Conservation (phyloP, 2,888 invertebrate species). For the Masnerella sp. region DNA sequence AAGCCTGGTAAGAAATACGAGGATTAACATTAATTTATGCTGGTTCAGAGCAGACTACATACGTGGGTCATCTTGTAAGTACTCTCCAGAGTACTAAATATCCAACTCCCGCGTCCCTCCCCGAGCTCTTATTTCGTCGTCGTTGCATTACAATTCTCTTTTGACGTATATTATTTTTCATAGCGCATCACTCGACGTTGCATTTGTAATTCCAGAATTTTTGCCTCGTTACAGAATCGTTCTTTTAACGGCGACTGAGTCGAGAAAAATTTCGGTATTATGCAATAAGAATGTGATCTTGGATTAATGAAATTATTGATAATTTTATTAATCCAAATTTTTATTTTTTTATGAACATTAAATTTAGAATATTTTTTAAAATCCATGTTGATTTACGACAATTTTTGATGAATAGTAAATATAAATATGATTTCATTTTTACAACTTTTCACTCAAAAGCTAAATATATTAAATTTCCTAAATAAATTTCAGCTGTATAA, state of each 20-base stretch:
- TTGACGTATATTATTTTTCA: conserved; percentile 48
- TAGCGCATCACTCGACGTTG: conserved; percentile 2
- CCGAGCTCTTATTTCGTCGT: conserved; percentile 54
- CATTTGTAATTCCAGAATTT: conserved; percentile 21
- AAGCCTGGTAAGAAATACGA: conserved; percentile 47
- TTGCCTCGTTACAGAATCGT: conserved; percentile 9
- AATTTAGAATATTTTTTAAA: no score
- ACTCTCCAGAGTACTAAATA: conserved; percentile 56
- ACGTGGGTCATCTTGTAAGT: conserved; percentile 56
- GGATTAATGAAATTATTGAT: no score
- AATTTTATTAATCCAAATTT: no score
- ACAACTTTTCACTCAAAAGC: no score
- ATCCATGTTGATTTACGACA: no score
- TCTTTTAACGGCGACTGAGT: background rate
- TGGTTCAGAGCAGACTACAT: conserved; percentile 42
- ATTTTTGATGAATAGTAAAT: no score
- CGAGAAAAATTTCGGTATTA: no score
- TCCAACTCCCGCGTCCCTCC: conserved; percentile 46
- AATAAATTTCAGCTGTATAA: no score
- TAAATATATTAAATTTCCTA: no score
- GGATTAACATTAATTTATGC: conserved; percentile 58
- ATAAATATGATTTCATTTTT: no score
- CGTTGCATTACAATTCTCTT: conserved; percentile 49
- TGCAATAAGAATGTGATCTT: no score
- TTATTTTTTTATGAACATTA: no score